Evolutionary conservation across 2,888 invertebrate species (phyloP).

Genomic region (Leptopterna dolabrata): DNA sequence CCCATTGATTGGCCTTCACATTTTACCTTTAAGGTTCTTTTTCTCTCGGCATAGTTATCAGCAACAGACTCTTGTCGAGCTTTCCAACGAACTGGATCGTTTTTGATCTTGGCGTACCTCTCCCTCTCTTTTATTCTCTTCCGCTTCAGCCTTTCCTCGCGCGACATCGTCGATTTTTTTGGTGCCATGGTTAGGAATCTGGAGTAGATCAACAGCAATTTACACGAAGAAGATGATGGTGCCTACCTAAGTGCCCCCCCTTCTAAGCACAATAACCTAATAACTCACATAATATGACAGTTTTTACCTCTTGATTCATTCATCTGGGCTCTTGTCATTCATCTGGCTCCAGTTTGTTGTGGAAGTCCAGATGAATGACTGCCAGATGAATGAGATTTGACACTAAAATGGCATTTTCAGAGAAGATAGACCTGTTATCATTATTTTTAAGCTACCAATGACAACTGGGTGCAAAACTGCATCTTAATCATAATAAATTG

Average conservation of each 20-base stretch:
- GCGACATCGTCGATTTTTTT: neutral
- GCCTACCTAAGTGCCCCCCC: too few species aligned
- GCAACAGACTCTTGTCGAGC: neutral
- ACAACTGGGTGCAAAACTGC: too few species aligned
- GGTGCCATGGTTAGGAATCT: too few species aligned
- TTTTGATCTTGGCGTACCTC: neutral
- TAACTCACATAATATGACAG: neutral
- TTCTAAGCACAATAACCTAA: neutral
- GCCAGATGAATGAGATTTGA: too few species aligned
- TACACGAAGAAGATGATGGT: neutral
- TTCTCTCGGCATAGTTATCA: neutral
- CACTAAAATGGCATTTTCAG: too few species aligned
- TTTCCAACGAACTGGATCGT: neutral
- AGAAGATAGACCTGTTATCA: too few species aligned
- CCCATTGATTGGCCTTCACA: too few species aligned
- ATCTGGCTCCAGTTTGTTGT: constrained; percentile 8
- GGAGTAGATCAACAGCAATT: too few species aligned
- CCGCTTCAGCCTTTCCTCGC: neutral
- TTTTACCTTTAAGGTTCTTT: neutral
- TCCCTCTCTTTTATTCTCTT: neutral
- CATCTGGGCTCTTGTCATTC: neutral
- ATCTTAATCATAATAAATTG: too few species aligned
- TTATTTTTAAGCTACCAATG: too few species aligned
- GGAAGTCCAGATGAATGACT: neutral
- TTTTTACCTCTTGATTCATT: neutral